Conservation (phyloP, 2,797 vertebrate species). For the Semotilus atromaculatus region DNA sequence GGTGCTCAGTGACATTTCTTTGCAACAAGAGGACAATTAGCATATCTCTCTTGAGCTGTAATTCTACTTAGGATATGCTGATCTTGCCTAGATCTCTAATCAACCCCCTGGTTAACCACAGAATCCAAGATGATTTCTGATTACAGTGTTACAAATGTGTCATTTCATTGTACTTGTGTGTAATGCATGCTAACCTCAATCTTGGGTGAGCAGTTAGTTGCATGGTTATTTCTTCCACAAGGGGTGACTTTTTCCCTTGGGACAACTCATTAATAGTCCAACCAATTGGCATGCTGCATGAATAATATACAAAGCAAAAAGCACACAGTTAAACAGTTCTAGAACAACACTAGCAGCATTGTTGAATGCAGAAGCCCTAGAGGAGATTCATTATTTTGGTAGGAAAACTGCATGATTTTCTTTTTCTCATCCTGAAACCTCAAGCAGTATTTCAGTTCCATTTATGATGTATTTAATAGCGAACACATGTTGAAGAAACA, state of each 20-base stretch:
- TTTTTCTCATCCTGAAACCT: neutral
- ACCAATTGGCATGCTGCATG: neutral
- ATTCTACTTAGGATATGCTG: slow-evolving; percentile 15
- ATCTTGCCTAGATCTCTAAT: slow-evolving; percentile 11
- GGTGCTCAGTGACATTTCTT: slow-evolving; percentile 27
- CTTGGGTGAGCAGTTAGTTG: slow-evolving; percentile 17
- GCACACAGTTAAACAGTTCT: neutral
- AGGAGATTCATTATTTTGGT: slow-evolving; percentile 28
- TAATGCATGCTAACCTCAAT: slow-evolving; percentile 38
- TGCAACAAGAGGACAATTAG: slow-evolving; percentile 46
- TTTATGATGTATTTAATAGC: slow-evolving; percentile 16
- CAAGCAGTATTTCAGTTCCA: neutral
- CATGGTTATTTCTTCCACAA: slow-evolving; percentile 29
- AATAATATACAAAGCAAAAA: slow-evolving; percentile 20
- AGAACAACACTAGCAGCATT: slow-evolving; percentile 36
- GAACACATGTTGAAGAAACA: slow-evolving; percentile 25
- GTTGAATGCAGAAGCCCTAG: slow-evolving; percentile 14
- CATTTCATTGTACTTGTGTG: slow-evolving; percentile 34
- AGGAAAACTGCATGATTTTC: slow-evolving; percentile 10
- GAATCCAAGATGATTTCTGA: slow-evolving; percentile 41
- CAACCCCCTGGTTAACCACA: slow-evolving; percentile 1
- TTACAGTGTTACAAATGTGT: slow-evolving; percentile 35
- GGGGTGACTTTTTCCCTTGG: neutral
- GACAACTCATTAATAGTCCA: neutral
- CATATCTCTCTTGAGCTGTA: slow-evolving; percentile 10